phyloP scores from a whole-genome alignment of 2,113 vertebrate genomes.

The Chroicocephalus ridibundus region DNA sequence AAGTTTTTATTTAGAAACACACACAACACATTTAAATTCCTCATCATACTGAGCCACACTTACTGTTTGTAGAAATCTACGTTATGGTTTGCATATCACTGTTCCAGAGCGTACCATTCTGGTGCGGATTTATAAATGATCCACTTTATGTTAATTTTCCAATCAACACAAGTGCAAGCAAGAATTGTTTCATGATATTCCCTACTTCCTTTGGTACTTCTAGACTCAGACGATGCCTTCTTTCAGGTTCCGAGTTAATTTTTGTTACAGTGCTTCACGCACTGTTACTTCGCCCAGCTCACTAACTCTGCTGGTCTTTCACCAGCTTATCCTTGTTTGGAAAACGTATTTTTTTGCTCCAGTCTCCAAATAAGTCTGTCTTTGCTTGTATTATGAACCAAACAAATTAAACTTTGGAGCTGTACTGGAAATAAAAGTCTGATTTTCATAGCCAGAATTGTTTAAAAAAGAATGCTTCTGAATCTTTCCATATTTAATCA shows the following conservation, averaged over 20 bases:
- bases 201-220: background rate
- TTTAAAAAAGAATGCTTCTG: background rate
- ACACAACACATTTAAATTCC: background rate
- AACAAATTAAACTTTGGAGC: background rate
- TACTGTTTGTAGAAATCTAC: background rate
- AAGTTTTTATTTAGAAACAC: background rate
- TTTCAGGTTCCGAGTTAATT: background rate
- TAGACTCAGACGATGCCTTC: background rate
- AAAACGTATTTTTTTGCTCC: background rate
- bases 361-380: background rate
- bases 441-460: background rate
- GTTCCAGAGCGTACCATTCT: background rate
- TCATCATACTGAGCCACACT: background rate
- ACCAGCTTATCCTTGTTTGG: background rate
- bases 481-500: background rate
- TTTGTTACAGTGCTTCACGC: background rate
- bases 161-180: background rate
- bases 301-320: background rate
- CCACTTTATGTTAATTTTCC: background rate
- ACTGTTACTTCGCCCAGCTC: background rate
- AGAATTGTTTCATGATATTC: background rate
- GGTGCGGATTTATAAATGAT: background rate
- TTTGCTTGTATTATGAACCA: background rate
- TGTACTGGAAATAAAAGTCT: background rate
- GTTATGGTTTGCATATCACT: background rate